phyloP scores from a whole-genome alignment of 2,888 invertebrate species.

The Hartigia nigra region DNA sequence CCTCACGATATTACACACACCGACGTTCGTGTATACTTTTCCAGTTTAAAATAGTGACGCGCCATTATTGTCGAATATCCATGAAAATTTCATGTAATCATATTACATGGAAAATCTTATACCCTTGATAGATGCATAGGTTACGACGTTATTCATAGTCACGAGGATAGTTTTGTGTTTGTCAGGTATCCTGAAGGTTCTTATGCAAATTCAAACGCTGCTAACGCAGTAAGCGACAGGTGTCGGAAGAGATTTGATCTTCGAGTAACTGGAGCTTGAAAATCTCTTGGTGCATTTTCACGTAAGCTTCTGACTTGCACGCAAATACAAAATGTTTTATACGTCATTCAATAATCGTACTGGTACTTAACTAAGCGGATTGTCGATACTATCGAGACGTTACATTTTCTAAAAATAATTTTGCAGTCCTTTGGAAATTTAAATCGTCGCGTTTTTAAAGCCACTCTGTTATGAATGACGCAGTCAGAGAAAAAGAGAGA shows the following conservation, averaged over 20 bases:
- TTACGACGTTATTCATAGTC: neutral
- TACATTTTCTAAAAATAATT: neutral
- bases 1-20: neutral
- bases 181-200: too few species aligned
- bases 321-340: neutral
- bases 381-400: neutral
- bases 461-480: neutral
- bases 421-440: neutral
- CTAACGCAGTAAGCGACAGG: neutral
- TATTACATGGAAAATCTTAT: neutral
- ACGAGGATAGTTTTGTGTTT: neutral
- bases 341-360: neutral
- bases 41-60: neutral
- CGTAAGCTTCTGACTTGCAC: neutral
- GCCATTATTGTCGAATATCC: neutral
- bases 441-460: neutral
- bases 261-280: neutral
- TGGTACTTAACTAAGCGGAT: neutral
- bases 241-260: neutral
- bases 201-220: neutral
- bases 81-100: neutral
- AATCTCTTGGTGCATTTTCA: neutral
- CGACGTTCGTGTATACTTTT: neutral
- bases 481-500: neutral
- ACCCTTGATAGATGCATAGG: neutral